phyloP scores from a whole-genome alignment of 2,888 invertebrate genomes.

The Acrobasis repandana region DNA sequence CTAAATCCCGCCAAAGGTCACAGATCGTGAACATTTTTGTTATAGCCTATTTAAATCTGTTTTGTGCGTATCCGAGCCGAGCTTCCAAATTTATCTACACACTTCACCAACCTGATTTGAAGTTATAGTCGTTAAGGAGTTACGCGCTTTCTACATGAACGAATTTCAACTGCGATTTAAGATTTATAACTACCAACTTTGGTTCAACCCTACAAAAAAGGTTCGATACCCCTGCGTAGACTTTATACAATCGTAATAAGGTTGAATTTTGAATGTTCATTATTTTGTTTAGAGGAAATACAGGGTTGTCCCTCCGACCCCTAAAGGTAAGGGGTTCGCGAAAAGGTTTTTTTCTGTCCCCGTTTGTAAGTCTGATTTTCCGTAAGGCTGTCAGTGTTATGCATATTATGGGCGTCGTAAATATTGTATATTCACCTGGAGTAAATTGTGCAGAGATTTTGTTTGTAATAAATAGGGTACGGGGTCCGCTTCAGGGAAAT shows the following conservation, averaged over 20 bases:
- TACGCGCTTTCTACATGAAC: conserved; percentile 65
- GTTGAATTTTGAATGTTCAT: conserved; percentile 24
- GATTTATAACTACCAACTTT: conserved; percentile 57
- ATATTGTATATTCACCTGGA: conserved; percentile 40
- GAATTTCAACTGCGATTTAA: conserved; percentile 61
- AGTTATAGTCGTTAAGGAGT: conserved; percentile 70
- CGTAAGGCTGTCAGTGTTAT: conserved; percentile 50
- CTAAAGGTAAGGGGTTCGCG: conserved; percentile 58
- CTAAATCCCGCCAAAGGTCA: conserved; percentile 31
- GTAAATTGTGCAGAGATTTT: conserved; percentile 34
- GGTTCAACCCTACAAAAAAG: conserved; percentile 24
- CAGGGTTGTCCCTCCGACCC: conserved; percentile 41
- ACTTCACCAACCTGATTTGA: conserved; percentile 62
- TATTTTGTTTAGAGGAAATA: conserved; percentile 26
- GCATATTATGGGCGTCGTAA: conserved; percentile 50
- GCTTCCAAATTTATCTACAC: conserved; percentile 59
- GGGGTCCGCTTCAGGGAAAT: conserved; percentile 15
- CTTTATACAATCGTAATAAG: conserved; percentile 13
- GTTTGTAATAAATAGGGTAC: conserved; percentile 28
- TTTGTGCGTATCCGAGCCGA: conserved; percentile 48
- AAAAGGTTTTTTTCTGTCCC: conserved; percentile 51
- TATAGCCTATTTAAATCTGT: conserved; percentile 67
- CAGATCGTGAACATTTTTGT: conserved; percentile 36
- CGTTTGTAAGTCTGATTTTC: conserved; percentile 51
- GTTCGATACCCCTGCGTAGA: background rate